Percentiles rank a stretch among this genome's conserved stretches.
Evolutionary conservation across 2,113 vertebrate genomes (phyloP).

Genomic region (Glareola pratincola): DNA sequence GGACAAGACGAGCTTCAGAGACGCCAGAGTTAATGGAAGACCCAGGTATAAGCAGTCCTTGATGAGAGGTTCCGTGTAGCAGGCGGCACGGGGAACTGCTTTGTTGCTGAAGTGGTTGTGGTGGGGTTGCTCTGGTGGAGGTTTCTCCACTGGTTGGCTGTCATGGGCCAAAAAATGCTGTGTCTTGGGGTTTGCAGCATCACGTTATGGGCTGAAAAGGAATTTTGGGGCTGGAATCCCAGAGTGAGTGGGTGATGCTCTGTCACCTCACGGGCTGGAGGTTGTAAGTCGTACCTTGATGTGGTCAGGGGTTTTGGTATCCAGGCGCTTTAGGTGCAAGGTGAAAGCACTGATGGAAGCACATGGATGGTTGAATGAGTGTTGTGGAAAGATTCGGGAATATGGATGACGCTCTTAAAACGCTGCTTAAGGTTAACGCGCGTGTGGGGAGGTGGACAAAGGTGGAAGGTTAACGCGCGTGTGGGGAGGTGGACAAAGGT

Average conservation of each 20-base stretch:
- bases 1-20: neutral
- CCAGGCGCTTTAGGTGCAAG: neutral
- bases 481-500: neutral
- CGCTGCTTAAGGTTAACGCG: accelerated
- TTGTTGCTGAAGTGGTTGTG: neutral
- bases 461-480: accelerated
- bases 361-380: accelerated
- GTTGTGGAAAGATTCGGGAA: neutral
- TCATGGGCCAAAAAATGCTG: neutral
- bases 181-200: neutral
- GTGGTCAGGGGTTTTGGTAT: neutral
- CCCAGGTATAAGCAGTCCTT: accelerated
- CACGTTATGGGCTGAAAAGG: neutral
- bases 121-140: neutral
- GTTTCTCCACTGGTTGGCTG: neutral
- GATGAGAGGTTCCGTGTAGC: neutral
- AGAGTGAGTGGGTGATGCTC: neutral
- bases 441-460: accelerated
- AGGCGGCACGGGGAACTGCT: neutral
- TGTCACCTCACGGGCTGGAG: neutral
- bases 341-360: neutral
- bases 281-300: neutral
- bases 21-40: neutral
- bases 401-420: neutral
- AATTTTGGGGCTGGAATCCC: neutral